A percentile compares a stretch with the other conserved stretches of the same genome.
Conservation (phyloP, 2,113 vertebrate genomes). For the Muntiacus reevesi region DNA sequence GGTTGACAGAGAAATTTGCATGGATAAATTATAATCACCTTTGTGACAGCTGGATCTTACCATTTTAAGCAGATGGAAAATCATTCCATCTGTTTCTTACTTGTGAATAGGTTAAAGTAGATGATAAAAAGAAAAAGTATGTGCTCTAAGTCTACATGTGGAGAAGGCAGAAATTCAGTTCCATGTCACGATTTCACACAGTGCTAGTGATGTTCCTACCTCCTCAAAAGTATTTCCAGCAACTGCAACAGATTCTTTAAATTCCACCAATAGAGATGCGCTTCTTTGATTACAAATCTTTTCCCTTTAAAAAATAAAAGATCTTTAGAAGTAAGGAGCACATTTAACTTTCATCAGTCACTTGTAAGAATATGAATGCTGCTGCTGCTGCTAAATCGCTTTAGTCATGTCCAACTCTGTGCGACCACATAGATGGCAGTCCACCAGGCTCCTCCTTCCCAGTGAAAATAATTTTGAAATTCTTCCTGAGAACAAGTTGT, state of each 20-base stretch:
- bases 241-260: neutral
- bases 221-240: neutral
- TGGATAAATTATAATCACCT: conserved; percentile 61
- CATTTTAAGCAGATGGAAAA: conserved; percentile 63
- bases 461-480: neutral
- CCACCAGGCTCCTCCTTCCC: neutral
- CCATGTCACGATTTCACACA: neutral
- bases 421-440: rapidly evolving
- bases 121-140: conserved; percentile 4
- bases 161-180: neutral
- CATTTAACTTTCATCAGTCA: neutral
- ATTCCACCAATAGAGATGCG: neutral
- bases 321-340: neutral
- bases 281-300: neutral
- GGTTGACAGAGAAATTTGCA: neutral
- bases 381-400: neutral
- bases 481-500: neutral
- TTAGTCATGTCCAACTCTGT: neutral
- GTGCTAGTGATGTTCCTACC: neutral
- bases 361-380: neutral
- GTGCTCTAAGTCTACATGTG: neutral
- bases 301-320: neutral
- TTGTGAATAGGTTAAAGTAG: conserved; percentile 41
- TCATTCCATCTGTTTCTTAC: conserved; percentile 58
- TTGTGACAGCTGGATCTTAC: conserved; percentile 58